A percentile compares a stretch with the other conserved stretches of the same genome.
These are phyloP conservation scores for Maconellicoccus hirsutus DNA, from an alignment of 1,140 invertebrate genomes.

Conservation along the genomic window DNA sequence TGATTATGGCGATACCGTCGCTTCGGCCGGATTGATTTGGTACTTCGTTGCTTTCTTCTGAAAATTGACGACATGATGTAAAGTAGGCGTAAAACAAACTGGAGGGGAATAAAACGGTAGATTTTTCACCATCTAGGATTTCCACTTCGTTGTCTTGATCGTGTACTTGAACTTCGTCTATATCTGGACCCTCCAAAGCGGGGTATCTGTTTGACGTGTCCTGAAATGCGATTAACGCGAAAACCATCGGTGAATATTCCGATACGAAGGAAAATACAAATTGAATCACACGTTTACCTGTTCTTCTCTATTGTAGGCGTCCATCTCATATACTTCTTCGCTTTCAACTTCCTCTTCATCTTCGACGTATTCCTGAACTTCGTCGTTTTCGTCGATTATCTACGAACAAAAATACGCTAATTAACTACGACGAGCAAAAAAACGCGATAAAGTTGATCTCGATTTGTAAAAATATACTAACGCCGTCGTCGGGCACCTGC, in stretches of 20 bases:
- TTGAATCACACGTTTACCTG: conserved; percentile 34
- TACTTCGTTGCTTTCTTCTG: background rate
- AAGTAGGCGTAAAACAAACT: no score
- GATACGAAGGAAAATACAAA: conserved; percentile 12
- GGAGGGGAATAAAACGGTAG: no score
- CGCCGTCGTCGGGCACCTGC: background rate
- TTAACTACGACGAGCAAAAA: no score
- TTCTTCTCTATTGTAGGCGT: conserved; percentile 35
- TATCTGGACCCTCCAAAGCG: background rate
- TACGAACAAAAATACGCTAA: background rate
- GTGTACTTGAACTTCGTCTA: background rate
- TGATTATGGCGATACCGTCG: background rate
- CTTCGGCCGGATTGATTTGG: background rate
- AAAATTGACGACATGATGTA: background rate
- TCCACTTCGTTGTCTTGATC: background rate
- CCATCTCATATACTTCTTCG: conserved; percentile 43
- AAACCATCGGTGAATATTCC: background rate
- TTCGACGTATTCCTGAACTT: conserved; percentile 36
- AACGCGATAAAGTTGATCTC: no score
- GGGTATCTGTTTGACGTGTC: background rate
- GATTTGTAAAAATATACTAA: background rate
- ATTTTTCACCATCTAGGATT: background rate
- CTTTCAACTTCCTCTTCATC: conserved; percentile 43
- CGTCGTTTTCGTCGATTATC: background rate
- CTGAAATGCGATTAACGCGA: conserved; percentile 29